A percentile compares a stretch with the other conserved stretches of the same genome.
Conservation (phyloP, 2,113 vertebrate species). For the Rhinichthys klamathensis region DNA sequence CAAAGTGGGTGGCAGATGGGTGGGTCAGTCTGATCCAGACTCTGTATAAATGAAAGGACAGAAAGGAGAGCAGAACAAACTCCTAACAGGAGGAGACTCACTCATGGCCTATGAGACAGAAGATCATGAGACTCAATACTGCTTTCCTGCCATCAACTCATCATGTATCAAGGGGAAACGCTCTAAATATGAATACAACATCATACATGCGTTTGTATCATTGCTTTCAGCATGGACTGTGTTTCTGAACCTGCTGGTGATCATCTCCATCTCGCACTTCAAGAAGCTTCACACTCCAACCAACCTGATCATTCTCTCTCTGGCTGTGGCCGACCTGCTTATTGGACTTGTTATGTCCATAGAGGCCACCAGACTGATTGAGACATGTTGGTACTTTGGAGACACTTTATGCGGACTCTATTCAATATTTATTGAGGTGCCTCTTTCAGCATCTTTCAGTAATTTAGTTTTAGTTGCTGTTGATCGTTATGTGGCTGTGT, state of each 20-base stretch:
- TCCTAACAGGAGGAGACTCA: no score
- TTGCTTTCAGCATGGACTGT: conserved; percentile 19
- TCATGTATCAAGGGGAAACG: no score
- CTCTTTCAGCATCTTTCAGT: conserved; percentile 51
- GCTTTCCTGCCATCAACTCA: no score
- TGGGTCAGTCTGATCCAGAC: no score
- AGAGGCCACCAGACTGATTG: conserved; percentile 53
- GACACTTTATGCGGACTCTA: background rate
- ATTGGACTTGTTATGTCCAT: conserved; percentile 78
- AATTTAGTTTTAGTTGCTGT: conserved; percentile 59
- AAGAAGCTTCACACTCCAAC: conserved; percentile 72
- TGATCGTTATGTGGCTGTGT: conserved; percentile 29
- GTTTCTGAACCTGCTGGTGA: conserved; percentile 48
- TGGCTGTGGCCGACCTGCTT: background rate
- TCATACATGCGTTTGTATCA: background rate
- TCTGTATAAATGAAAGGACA: no score
- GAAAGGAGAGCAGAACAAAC: background rate
- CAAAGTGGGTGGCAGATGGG: no score
- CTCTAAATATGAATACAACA: no score
- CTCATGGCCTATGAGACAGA: no score
- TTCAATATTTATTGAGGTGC: no score
- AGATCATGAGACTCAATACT: no score
- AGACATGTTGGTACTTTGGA: conserved; percentile 66
- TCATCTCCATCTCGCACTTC: conserved; percentile 59
- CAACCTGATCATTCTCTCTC: conserved; percentile 46